These are phyloP conservation scores for Rhagonycha lutea DNA, from an alignment of 2,888 invertebrate species.

Conservation along the genomic window DNA sequence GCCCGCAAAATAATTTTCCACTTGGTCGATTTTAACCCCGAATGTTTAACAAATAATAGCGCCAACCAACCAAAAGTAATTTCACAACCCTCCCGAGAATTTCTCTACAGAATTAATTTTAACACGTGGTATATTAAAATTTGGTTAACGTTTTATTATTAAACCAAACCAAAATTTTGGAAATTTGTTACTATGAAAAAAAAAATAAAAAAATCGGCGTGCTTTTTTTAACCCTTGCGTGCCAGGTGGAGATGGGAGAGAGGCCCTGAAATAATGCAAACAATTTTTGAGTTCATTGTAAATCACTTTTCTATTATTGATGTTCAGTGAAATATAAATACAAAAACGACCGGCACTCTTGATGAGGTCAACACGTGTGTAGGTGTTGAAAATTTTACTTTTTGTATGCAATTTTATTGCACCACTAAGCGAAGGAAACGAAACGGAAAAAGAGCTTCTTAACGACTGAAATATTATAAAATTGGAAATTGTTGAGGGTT, in stretches of 20 bases:
- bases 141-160: background rate
- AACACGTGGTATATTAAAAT: slow-evolving; percentile 3
- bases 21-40: slow-evolving; percentile 46
- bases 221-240: no score
- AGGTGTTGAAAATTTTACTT: slow-evolving; percentile 18
- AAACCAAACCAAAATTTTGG: background rate
- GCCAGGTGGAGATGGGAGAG: no score
- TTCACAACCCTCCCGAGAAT: slow-evolving; percentile 26
- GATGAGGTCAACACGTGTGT: slow-evolving; percentile 15
- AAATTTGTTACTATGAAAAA: no score
- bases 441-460: slow-evolving; percentile 6
- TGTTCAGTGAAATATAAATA: slow-evolving; percentile 10
- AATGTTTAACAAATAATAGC: slow-evolving; percentile 52
- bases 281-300: slow-evolving; percentile 13
- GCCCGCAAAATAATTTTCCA: slow-evolving; percentile 55
- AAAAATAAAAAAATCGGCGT: no score
- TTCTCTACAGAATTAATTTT: slow-evolving; percentile 15
- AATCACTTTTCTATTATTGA: slow-evolving; percentile 14
- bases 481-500: background rate
- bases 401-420: slow-evolving; percentile 15
- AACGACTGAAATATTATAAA: background rate
- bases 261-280: slow-evolving; percentile 6
- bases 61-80: slow-evolving; percentile 51
- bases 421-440: slow-evolving; percentile 5
- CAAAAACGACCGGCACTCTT: slow-evolving; percentile 9